phyloP scores from a whole-genome alignment of 2,113 vertebrate species.

The Pleuronectes platessa region DNA sequence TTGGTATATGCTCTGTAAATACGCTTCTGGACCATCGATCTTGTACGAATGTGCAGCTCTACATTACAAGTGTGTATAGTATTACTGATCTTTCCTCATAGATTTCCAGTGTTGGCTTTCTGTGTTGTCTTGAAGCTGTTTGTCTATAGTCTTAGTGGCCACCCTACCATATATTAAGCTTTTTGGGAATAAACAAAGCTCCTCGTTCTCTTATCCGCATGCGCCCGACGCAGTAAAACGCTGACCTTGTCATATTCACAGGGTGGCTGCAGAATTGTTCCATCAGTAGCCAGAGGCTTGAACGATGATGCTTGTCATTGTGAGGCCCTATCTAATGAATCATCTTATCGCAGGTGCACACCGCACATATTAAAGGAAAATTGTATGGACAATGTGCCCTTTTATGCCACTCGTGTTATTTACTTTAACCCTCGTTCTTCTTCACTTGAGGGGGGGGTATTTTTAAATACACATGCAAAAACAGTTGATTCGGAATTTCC shows the following conservation, averaged over 20 bases:
- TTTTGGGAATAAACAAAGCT: conserved; percentile 76
- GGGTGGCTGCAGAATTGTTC: conserved; percentile 94
- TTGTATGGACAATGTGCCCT: conserved; percentile 91
- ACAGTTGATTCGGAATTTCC: conserved; percentile 14
- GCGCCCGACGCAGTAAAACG: conserved; percentile 83
- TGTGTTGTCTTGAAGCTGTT: conserved; percentile 44
- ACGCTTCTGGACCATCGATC: conserved; percentile 35
- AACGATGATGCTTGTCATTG: conserved; percentile 99
- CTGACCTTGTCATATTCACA: conserved; percentile 99
- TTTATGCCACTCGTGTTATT: conserved; percentile 90
- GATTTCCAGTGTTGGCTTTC: conserved; percentile 43
- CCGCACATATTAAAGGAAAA: conserved; percentile 95
- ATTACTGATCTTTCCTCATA: conserved; percentile 57
- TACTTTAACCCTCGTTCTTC: conserved; percentile 91
- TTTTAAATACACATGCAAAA: background rate
- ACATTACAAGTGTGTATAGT: conserved; percentile 43
- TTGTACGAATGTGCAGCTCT: conserved; percentile 20
- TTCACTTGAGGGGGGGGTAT: conserved; percentile 70
- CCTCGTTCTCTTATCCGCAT: conserved; percentile 67
- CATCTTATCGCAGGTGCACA: conserved; percentile 98
- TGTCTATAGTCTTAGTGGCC: conserved; percentile 42
- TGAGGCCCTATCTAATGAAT: conserved; percentile 96
- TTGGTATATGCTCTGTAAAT: conserved; percentile 20
- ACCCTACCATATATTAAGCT: conserved; percentile 64
- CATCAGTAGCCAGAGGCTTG: conserved; percentile 97